Conservation (phyloP, 2,113 vertebrate species). For the Plestiodon gilberti region DNA sequence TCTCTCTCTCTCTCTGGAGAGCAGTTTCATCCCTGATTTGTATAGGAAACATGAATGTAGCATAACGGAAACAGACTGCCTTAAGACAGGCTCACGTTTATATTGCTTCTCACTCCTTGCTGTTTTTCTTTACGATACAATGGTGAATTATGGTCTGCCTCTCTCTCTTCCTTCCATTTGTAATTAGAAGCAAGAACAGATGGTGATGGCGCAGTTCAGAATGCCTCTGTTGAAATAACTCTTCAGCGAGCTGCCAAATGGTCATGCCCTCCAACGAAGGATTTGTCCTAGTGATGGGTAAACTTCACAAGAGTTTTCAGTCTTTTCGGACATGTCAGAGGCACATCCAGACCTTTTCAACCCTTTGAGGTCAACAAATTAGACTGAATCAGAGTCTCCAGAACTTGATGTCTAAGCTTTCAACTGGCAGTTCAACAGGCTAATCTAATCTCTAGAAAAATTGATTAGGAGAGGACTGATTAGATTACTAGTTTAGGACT, state of each 20-base stretch:
- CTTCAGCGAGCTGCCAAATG: conserved; percentile 43
- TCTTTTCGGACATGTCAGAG: conserved; percentile 2
- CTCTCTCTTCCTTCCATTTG: conserved; percentile 32
- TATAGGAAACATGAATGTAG: conserved; percentile 40
- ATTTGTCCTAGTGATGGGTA: conserved; percentile 8
- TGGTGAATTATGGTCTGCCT: conserved; percentile 22
- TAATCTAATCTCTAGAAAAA: not conserved
- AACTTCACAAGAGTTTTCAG: conserved; percentile 26
- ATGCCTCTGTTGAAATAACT: conserved; percentile 59
- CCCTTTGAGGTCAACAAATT: not conserved
- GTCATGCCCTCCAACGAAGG: conserved; percentile 18
- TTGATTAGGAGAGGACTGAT: not conserved
- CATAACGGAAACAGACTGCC: conserved; percentile 4
- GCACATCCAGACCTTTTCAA: not conserved
- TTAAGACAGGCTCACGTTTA: conserved; percentile 22
- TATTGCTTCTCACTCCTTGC: conserved; percentile 29
- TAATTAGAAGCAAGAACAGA: conserved; percentile 66
- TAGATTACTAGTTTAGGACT: not conserved
- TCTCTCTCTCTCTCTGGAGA: conserved; percentile 21
- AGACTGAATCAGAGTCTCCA: not conserved
- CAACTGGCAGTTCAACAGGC: not conserved
- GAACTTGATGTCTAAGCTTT: not conserved
- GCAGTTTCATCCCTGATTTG: conserved; percentile 46
- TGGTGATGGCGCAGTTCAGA: conserved; percentile 51
- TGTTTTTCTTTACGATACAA: conserved; percentile 27